phyloP scores from a whole-genome alignment of 2,888 invertebrate genomes.

The Perithous albicinctus region DNA sequence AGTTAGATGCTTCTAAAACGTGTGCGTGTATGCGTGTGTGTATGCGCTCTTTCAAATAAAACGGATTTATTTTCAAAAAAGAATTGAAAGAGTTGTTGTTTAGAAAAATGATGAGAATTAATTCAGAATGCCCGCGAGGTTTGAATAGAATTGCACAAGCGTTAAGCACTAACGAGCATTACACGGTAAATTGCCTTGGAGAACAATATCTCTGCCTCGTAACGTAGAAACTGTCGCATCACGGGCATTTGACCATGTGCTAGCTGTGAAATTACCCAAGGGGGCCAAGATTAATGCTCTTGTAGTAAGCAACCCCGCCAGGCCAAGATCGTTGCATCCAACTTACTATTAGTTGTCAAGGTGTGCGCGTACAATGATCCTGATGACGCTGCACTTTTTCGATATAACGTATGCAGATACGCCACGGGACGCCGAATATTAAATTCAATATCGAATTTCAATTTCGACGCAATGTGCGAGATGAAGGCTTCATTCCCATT shows the following conservation, averaged over 20 bases:
- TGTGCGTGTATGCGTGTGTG: too few species aligned
- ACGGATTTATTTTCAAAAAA: too few species aligned
- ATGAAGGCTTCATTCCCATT: background rate
- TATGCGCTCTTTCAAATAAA: too few species aligned
- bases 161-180: constrained; percentile 47
- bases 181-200: constrained; percentile 51
- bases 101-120: background rate
- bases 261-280: constrained; percentile 56
- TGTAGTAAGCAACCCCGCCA: background rate
- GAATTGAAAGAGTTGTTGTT: too few species aligned
- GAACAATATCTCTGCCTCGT: constrained; percentile 57
- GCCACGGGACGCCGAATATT: constrained; percentile 35
- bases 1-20: too few species aligned
- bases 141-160: constrained; percentile 31
- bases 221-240: constrained; percentile 53
- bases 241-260: constrained; percentile 38
- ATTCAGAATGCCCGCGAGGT: background rate
- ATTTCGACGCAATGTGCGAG: background rate
- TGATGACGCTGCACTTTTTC: constrained; percentile 50
- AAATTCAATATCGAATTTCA: constrained; percentile 43
- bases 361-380: constrained; percentile 28
- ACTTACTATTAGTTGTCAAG: constrained; percentile 27
- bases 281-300: constrained; percentile 45
- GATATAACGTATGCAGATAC: background rate
- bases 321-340: constrained; percentile 12